phyloP scores from a whole-genome alignment of 2,888 invertebrate species.

The Eustalomyia histrio region DNA sequence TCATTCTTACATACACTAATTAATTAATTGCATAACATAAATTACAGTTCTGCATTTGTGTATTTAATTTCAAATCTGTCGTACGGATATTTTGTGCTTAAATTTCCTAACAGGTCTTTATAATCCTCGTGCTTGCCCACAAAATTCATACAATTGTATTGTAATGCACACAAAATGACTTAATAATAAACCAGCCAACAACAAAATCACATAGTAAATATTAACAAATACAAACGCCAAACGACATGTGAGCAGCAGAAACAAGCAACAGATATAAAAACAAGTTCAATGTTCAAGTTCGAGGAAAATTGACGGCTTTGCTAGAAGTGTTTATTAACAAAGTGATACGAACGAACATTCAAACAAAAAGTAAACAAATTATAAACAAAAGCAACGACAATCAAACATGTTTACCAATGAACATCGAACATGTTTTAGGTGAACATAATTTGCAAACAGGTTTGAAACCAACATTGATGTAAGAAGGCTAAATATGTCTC shows the following conservation, averaged over 20 bases:
- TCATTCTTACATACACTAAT: too few species aligned
- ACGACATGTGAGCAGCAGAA: constrained; percentile 1
- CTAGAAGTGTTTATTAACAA: constrained; percentile 24
- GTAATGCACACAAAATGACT: constrained; percentile 47
- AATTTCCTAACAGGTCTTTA: constrained; percentile 37
- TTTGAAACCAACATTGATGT: constrained; percentile 19
- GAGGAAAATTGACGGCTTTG: constrained; percentile 61
- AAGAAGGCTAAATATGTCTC: too few species aligned
- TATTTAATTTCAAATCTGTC: too few species aligned
- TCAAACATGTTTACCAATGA: neutral
- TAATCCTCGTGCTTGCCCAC: constrained; percentile 49
- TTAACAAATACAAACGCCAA: constrained; percentile 18
- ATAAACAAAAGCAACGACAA: constrained; percentile 7
- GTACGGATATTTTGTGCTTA: too few species aligned
- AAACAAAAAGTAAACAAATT: constrained; percentile 8
- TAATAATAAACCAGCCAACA: constrained; percentile 22
- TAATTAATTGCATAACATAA: too few species aligned
- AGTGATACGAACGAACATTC: constrained; percentile 33
- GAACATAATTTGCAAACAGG: constrained; percentile 21
- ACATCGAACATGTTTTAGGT: constrained; percentile 11
- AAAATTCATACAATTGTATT: neutral
- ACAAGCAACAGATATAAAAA: constrained; percentile 24
- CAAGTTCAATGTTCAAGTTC: constrained; percentile 68
- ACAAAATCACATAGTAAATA: neutral
- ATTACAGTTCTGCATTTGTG: too few species aligned